Evolutionary conservation across 2,888 invertebrate genomes (phyloP).

Genomic region (Melikaiella ostensackeni): DNA sequence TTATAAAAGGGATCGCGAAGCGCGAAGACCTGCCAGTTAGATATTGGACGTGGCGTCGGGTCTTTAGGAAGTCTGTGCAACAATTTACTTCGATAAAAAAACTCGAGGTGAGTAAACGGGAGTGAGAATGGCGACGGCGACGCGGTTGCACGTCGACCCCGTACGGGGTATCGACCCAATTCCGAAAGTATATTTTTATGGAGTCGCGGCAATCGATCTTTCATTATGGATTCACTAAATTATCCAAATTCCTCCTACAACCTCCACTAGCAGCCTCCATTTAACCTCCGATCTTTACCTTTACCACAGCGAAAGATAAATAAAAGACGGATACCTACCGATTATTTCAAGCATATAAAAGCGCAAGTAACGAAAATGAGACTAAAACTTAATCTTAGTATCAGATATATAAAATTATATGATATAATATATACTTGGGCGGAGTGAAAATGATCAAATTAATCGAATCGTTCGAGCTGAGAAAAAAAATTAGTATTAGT

Average conservation of each 20-base stretch:
- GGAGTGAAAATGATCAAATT: no score
- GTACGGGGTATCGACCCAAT: slow-evolving; percentile 35
- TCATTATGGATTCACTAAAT: slow-evolving; percentile 4
- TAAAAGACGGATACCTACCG: neutral
- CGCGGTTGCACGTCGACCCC: slow-evolving; percentile 29
- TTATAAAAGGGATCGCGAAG: slow-evolving; percentile 74
- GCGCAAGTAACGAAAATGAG: neutral
- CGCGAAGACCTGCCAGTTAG: slow-evolving; percentile 70
- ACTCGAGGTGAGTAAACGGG: slow-evolving; percentile 43
- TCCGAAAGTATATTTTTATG: slow-evolving; percentile 10
- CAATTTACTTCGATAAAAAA: slow-evolving; percentile 22
- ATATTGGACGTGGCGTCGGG: slow-evolving; percentile 54
- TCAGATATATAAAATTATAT: neutral
- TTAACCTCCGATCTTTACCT: slow-evolving; percentile 8
- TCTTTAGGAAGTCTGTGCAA: slow-evolving; percentile 39
- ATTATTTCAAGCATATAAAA: neutral
- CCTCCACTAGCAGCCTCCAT: no score
- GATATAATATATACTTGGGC: no score
- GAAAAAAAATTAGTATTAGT: no score
- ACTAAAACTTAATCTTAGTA: neutral
- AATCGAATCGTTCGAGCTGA: no score
- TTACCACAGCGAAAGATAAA: neutral
- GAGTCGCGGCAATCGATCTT: slow-evolving; percentile 10
- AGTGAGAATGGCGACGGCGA: slow-evolving; percentile 36
- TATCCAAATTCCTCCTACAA: neutral